Evolutionary conservation across 2,888 invertebrate genomes (phyloP), one percentile per base, ranked within the genome.

Genomic region (Melikaiella ostensackeni): DNA sequence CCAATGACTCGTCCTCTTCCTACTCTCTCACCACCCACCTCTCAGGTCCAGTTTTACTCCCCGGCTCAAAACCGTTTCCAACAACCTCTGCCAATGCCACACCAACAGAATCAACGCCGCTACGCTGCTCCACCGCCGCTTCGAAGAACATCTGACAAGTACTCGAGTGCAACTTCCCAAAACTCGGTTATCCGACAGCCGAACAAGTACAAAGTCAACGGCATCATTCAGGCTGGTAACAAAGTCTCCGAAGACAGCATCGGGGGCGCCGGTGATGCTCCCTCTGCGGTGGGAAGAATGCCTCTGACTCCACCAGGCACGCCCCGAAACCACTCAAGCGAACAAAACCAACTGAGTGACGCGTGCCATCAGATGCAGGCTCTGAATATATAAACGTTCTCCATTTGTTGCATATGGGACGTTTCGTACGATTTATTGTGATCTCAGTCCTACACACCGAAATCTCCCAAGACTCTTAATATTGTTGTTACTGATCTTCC

Each of bases 311-410:
- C 91, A 7, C 91, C 91, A 1, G 84, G 86, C 7, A 91, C 91
- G 4, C 91, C 91, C 0, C 83, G 89, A 59, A 82, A 84, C 70
- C 84, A 87, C 78, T 46, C 84, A 1, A 83, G 82, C 42, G 89
- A 88, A 76, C 87, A 88, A 66, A 88, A 85, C 83, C 87, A 89
- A 74, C 82, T 91, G 35, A 86, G 81, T 81, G 91, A 91, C 30
- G 81, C 90, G 83, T 91, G 91, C 86, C 91, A 91, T 88, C 90
- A 90, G 79, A 88, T 91, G 83, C 91, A 91, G 84, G 85, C 90
- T 59, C 87, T 91, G 62, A 88, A 80, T 66, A 87, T 91, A 70
- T 91, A 84, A 82, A 66, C 63, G n/a, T 33, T 27, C 46, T 33
- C 27, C 46, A 50, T 11, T 63, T 63, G 8, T 63, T 50, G 24